A percentile compares a stretch with the other conserved stretches of the same genome.
These are phyloP conservation scores for Panulirus ornatus DNA, from an alignment of 1,140 invertebrate genomes.

Conservation along the genomic window DNA sequence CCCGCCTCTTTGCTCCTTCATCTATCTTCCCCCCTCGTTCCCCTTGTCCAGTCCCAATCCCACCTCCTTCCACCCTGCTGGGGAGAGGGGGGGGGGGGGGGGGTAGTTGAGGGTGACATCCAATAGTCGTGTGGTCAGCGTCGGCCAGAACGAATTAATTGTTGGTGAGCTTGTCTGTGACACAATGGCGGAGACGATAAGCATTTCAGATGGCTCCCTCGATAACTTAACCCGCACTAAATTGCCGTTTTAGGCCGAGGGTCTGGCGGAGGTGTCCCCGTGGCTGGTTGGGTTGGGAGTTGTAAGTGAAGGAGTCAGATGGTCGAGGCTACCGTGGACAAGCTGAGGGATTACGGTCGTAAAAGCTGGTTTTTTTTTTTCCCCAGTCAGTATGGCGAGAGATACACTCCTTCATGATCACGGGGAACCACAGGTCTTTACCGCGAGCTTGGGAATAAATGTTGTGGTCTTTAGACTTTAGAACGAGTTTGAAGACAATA, in stretches of 20 bases:
- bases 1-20: neutral
- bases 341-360: no score
- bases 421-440: no score
- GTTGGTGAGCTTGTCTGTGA: constrained; percentile 15
- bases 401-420: no score
- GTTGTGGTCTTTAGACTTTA: no score
- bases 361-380: no score
- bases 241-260: neutral
- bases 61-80: neutral
- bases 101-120: neutral
- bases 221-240: constrained; percentile 34
- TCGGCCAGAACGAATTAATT: constrained; percentile 32
- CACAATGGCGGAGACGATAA: constrained; percentile 29
- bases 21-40: neutral
- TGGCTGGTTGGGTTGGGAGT: neutral
- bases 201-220: neutral
- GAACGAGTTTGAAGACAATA: no score
- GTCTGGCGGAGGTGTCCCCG: neutral
- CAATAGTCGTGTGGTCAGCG: constrained; percentile 32
- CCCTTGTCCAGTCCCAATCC: neutral
- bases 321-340: neutral
- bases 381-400: no score
- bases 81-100: neutral
- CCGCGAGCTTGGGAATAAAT: no score
- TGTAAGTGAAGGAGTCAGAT: neutral